Conservation (phyloP, 1,140 invertebrate species). For the Pomacea maculata region DNA sequence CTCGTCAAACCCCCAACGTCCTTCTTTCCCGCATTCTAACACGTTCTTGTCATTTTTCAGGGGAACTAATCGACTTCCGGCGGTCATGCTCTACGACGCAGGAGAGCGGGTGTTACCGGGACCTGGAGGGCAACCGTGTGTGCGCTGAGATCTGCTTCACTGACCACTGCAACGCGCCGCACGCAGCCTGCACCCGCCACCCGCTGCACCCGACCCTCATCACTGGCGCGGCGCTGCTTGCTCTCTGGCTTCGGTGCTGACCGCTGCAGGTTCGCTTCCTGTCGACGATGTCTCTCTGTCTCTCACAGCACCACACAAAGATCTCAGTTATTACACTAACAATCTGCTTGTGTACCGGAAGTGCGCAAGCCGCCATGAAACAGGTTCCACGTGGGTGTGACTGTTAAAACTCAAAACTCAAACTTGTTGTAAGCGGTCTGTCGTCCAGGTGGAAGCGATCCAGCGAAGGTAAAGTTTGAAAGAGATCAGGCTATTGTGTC, state of each 20-base stretch:
- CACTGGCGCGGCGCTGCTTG: neutral
- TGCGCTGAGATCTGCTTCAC: conserved; percentile 16
- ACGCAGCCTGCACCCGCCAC: too few species aligned
- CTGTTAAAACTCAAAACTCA: too few species aligned
- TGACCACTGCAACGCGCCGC: conserved; percentile 6
- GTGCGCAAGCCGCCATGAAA: too few species aligned
- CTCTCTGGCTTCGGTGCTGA: neutral
- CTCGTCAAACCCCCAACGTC: too few species aligned
- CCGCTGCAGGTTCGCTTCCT: neutral
- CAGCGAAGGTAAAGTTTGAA: too few species aligned
- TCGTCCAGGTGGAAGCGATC: too few species aligned
- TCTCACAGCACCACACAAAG: neutral
- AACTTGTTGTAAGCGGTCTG: too few species aligned
- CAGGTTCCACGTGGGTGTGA: too few species aligned
- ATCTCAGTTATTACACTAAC: neutral
- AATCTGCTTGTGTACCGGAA: too few species aligned
- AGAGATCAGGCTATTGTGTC: too few species aligned
- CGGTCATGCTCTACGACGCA: conserved; percentile 2
- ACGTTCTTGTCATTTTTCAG: neutral
- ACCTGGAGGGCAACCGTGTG: conserved; percentile 1
- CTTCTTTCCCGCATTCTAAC: neutral
- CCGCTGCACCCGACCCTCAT: neutral
- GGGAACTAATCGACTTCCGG: conserved; percentile 8
- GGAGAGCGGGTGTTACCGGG: neutral
- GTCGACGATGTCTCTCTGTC: neutral